These are phyloP conservation scores for Calyptomena viridis DNA, from an alignment of 2,113 vertebrate species.

Conservation along the genomic window DNA sequence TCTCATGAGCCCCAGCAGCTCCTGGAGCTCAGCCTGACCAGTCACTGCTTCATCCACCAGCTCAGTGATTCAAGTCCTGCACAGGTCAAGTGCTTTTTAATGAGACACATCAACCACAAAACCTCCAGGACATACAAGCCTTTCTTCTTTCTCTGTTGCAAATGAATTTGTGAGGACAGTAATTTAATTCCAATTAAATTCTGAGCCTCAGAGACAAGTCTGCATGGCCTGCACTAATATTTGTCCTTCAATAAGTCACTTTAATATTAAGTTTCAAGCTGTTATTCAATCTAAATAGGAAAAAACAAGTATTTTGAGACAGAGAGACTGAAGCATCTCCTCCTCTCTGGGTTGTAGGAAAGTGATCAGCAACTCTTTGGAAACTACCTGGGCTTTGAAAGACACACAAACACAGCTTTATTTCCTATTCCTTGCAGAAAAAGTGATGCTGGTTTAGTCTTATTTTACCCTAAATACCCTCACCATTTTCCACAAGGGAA, in stretches of 20 bases:
- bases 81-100: neutral
- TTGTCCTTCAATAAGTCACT: neutral
- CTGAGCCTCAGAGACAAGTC: neutral
- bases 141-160: neutral
- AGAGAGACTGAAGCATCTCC: neutral
- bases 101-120: neutral
- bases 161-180: neutral
- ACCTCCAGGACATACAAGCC: neutral
- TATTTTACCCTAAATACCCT: neutral
- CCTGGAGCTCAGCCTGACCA: neutral
- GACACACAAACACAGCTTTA: accelerated
- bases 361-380: neutral
- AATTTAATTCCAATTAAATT: neutral
- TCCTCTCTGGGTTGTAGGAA: accelerated
- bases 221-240: neutral
- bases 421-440: neutral
- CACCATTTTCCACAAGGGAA: neutral
- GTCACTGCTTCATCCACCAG: neutral
- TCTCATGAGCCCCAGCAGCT: neutral
- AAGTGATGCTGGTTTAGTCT: neutral
- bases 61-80: neutral
- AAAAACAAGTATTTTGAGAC: neutral
- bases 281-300: neutral
- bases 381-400: neutral
- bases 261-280: neutral